Conservation (phyloP, 2,113 vertebrate genomes). For the Heterocephalus glaber region DNA sequence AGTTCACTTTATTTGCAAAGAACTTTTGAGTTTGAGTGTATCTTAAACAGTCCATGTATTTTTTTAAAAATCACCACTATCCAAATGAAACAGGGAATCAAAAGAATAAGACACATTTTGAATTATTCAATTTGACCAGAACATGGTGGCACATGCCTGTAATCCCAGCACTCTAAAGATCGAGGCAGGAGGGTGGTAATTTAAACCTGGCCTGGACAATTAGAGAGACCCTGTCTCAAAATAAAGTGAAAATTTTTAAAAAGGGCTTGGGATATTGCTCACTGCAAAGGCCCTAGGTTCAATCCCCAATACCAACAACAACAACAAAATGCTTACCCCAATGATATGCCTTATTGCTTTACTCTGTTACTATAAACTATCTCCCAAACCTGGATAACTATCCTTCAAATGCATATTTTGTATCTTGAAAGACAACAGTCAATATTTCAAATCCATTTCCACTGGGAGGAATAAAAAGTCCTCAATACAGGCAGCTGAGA, state of each 20-base stretch:
- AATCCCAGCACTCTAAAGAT: neutral
- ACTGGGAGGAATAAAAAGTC: neutral
- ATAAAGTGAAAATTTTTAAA: neutral
- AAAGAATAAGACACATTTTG: conserved; percentile 23
- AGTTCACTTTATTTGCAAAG: conserved; percentile 43
- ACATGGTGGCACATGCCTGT: neutral
- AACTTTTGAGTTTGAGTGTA: neutral
- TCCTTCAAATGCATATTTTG: neutral
- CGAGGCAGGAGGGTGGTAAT: neutral
- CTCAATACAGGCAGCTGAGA: neutral
- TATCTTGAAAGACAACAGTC: conserved; percentile 23
- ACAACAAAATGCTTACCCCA: neutral
- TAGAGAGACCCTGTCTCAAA: neutral
- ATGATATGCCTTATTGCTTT: neutral
- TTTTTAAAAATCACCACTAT: conserved; percentile 26
- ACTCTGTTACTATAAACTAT: conserved; percentile 29
- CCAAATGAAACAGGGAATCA: conserved; percentile 16
- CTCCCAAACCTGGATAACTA: neutral
- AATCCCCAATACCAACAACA: neutral
- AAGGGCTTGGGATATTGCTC: neutral
- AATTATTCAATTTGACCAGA: neutral
- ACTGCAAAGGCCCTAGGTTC: neutral
- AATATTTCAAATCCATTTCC: neutral
- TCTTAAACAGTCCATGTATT: conserved; percentile 29
- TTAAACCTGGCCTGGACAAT: neutral